Percentiles rank a stretch among this genome's conserved stretches.
phyloP scores from a whole-genome alignment of 2,888 invertebrate genomes.

The Dyspetes luteomarginatus region DNA sequence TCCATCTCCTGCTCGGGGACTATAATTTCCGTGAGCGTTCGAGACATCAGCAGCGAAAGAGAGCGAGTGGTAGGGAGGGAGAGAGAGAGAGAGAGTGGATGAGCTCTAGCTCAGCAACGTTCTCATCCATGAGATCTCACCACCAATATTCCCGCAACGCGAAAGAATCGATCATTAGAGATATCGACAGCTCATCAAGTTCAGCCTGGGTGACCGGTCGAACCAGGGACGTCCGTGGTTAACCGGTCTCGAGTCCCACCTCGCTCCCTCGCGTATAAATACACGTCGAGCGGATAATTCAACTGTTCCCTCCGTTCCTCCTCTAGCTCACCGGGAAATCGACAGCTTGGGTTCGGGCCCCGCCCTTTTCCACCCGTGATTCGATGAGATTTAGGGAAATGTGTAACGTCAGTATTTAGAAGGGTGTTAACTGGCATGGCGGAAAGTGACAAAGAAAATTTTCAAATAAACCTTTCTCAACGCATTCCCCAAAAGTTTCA shows the following conservation, averaged over 20 bases:
- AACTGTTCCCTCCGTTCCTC: slow-evolving; percentile 18
- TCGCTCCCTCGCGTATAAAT: slow-evolving; percentile 20
- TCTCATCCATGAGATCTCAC: slow-evolving; percentile 6
- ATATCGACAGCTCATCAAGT: slow-evolving; percentile 64
- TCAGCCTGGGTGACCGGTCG: slow-evolving; percentile 40
- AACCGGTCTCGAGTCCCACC: slow-evolving; percentile 49
- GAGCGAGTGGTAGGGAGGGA: neutral
- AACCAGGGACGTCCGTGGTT: slow-evolving; percentile 47
- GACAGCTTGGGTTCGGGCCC: neutral
- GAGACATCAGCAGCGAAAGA: neutral
- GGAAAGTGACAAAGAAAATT: neutral
- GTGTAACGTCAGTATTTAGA: neutral
- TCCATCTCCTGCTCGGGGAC: slow-evolving; percentile 30
- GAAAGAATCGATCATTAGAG: slow-evolving; percentile 65
- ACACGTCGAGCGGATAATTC: slow-evolving; percentile 45
- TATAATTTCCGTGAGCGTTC: slow-evolving; percentile 53
- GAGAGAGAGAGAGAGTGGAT: neutral
- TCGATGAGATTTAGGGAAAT: neutral
- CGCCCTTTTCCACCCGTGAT: neutral
- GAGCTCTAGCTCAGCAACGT: neutral
- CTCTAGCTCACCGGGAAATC: neutral
- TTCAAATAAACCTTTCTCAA: neutral
- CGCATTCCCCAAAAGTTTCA: no score
- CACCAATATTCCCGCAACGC: slow-evolving; percentile 3
- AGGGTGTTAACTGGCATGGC: neutral